These are phyloP conservation scores for Tauraco erythrolophus DNA, from an alignment of 2,113 vertebrate species.

Conservation along the genomic window DNA sequence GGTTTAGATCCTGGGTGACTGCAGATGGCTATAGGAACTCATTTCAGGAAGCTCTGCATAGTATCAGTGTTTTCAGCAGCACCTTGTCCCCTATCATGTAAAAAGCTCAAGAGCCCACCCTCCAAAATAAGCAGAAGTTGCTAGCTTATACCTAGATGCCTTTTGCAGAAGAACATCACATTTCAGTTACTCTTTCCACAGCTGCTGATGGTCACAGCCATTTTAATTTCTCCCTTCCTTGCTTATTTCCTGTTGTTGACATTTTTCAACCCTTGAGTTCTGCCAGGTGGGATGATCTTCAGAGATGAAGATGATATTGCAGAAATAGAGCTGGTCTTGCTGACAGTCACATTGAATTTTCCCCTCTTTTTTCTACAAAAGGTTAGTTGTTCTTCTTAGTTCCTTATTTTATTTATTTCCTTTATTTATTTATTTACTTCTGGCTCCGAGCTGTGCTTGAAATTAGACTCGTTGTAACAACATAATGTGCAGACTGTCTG, in stretches of 20 bases:
- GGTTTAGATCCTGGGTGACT: not conserved
- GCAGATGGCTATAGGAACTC: not conserved
- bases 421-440: slow-evolving; percentile 53
- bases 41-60: not conserved
- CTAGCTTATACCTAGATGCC: not conserved
- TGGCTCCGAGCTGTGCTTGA: slow-evolving; percentile 2
- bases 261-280: not conserved
- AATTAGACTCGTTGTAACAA: slow-evolving; percentile 14
- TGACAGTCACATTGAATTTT: not conserved
- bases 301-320: not conserved
- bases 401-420: slow-evolving; percentile 26
- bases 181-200: not conserved
- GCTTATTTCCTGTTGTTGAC: not conserved
- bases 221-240: not conserved
- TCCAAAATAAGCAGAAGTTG: not conserved
- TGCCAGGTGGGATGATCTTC: not conserved
- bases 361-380: not conserved
- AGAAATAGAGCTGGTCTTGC: not conserved
- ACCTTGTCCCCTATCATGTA: not conserved
- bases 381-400: slow-evolving; percentile 7
- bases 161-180: not conserved
- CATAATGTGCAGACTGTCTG: not conserved
- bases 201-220: not conserved
- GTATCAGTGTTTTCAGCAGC: not conserved
- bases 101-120: not conserved